phyloP scores from a whole-genome alignment of 2,888 invertebrate genomes.

The Lithosia quadra region DNA sequence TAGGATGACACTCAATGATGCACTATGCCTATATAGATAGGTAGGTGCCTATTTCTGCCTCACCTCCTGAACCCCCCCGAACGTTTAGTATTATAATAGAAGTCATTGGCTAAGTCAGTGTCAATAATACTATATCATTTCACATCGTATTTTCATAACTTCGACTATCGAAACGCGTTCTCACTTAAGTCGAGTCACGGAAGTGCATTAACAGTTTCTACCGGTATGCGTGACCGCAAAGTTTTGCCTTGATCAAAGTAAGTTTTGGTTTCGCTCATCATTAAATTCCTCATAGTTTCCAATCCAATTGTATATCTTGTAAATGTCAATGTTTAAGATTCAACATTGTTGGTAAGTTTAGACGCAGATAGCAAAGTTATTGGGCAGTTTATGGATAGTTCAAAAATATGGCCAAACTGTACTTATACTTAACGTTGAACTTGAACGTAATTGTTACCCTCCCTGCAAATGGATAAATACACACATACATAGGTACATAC shows the following conservation, averaged over 20 bases:
- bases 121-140: neutral
- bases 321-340: neutral
- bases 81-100: no score
- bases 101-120: neutral
- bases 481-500: no score
- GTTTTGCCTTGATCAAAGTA: neutral
- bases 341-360: neutral
- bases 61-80: neutral
- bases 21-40: no score
- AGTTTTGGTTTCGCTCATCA: slow-evolving; percentile 1
- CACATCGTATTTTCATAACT: neutral
- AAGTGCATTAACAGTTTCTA: neutral
- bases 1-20: no score
- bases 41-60: no score
- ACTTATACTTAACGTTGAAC: neutral
- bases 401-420: neutral
- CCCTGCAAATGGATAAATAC: no score
- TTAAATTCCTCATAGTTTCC: neutral
- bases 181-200: neutral
- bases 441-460: neutral
- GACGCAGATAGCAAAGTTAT: neutral
- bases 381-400: neutral
- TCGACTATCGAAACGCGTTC: neutral
- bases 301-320: slow-evolving; percentile 4
- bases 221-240: neutral